phyloP scores from a whole-genome alignment of 2,113 vertebrate genomes.

The Erythrocercus mccallii region DNA sequence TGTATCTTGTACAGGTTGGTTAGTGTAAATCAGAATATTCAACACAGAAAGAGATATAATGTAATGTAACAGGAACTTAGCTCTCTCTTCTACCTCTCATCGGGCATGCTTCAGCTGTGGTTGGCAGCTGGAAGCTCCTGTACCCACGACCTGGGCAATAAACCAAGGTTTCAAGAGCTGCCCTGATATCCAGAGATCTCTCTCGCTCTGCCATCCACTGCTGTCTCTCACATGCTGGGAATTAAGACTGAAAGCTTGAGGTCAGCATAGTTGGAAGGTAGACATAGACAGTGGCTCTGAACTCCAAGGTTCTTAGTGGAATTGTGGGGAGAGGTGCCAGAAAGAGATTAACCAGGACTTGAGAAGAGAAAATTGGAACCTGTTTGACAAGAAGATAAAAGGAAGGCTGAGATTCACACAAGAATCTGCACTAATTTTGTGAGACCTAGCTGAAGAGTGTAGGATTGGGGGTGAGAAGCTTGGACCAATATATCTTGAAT shows the following conservation, averaged over 20 bases:
- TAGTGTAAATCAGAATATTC: too few species aligned
- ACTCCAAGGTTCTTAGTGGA: neutral
- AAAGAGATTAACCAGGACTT: neutral
- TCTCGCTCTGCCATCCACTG: too few species aligned
- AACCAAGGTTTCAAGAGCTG: too few species aligned
- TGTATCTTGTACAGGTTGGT: too few species aligned
- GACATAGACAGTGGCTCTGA: neutral
- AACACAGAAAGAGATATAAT: too few species aligned
- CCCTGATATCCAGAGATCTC: too few species aligned
- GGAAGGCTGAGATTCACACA: neutral
- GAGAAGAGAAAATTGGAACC: neutral
- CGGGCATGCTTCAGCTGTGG: too few species aligned
- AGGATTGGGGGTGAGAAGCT: neutral
- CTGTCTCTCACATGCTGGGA: too few species aligned
- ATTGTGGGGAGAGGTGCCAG: neutral
- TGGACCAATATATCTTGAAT: rapidly evolving
- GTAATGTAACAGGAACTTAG: too few species aligned
- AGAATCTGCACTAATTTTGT: neutral
- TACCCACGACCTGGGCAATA: too few species aligned
- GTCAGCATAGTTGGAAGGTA: rapidly evolving
- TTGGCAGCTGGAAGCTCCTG: too few species aligned
- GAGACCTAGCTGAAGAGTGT: neutral
- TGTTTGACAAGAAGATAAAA: neutral
- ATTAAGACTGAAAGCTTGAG: neutral
- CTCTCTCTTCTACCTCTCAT: too few species aligned